Conservation (phyloP, 2,888 invertebrate genomes). For the Rotaria magnacalcarata region DNA sequence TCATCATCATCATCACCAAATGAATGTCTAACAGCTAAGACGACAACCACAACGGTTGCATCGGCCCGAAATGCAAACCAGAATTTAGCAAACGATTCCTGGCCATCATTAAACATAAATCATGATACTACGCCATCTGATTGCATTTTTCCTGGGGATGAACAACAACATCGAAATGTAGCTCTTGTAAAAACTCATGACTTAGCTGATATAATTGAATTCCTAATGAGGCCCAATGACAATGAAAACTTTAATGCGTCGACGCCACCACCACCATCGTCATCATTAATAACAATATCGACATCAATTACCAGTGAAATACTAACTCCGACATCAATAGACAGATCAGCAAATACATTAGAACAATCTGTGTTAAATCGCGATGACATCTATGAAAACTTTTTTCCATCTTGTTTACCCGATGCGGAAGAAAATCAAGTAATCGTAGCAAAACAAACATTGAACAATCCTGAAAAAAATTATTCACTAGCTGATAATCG, state of each 20-base stretch:
- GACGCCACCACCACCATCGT: neutral
- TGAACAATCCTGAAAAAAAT: neutral
- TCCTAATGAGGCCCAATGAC: neutral
- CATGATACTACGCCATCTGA: neutral
- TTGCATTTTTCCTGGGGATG: neutral
- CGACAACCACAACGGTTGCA: neutral
- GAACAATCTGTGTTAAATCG: neutral
- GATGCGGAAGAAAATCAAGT: neutral
- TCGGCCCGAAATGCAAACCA: no score
- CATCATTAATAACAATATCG: neutral
- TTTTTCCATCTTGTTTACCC: neutral
- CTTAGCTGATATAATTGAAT: neutral
- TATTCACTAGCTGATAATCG: neutral
- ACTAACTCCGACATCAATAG: neutral
- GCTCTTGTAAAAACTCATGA: rapidly evolving
- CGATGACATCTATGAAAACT: neutral
- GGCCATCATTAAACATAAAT: no score
- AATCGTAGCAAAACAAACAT: neutral
- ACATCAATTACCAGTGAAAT: neutral
- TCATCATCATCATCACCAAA: neutral
- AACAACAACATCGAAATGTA: neutral
- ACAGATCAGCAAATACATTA: neutral
- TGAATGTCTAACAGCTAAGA: neutral
- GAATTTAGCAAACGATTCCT: neutral
- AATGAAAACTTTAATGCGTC: neutral